These are phyloP conservation scores for Mythimna albipuncta DNA, from an alignment of 2,888 invertebrate genomes.

Conservation along the genomic window DNA sequence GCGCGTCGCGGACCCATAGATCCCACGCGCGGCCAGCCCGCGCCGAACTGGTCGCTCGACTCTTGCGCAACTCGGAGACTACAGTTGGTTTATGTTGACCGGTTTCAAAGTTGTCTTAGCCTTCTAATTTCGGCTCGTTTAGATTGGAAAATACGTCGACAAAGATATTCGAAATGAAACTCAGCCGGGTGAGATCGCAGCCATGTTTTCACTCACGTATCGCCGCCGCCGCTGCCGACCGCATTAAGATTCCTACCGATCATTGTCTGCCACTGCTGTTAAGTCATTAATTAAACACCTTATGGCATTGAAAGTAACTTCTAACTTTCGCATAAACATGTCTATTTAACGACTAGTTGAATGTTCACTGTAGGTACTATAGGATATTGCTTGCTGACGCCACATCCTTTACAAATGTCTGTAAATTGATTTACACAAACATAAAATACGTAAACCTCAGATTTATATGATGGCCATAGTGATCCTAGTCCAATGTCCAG, in stretches of 20 bases:
- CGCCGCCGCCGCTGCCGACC: conserved; percentile 51
- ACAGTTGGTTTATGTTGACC: conserved; percentile 91
- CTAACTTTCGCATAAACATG: conserved; percentile 52
- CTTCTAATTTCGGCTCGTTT: conserved; percentile 90
- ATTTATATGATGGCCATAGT: conserved; percentile 26
- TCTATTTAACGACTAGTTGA: conserved; percentile 14
- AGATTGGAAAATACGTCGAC: conserved; percentile 88
- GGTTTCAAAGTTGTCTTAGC: conserved; percentile 89
- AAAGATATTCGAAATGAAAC: conserved; percentile 74
- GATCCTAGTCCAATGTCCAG: conserved; percentile 18
- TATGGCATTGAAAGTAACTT: conserved; percentile 63
- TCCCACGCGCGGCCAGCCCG: conserved; percentile 83
- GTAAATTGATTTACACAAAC: conserved; percentile 19
- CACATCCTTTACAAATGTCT: conserved; percentile 17
- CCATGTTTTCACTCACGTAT: conserved; percentile 71
- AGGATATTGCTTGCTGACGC: conserved; percentile 24
- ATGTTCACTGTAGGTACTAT: conserved; percentile 2
- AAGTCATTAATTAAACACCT: conserved; percentile 70
- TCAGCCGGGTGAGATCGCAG: conserved; percentile 67
- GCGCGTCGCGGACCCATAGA: conserved; percentile 73
- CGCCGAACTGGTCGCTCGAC: conserved; percentile 86
- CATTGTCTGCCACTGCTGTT: conserved; percentile 65
- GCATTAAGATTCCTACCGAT: conserved; percentile 68
- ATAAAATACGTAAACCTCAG: conserved; percentile 22
- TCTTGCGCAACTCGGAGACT: conserved; percentile 88